Evolutionary conservation across 2,888 invertebrate genomes (phyloP).

Genomic region (Amorpha juglandis): DNA sequence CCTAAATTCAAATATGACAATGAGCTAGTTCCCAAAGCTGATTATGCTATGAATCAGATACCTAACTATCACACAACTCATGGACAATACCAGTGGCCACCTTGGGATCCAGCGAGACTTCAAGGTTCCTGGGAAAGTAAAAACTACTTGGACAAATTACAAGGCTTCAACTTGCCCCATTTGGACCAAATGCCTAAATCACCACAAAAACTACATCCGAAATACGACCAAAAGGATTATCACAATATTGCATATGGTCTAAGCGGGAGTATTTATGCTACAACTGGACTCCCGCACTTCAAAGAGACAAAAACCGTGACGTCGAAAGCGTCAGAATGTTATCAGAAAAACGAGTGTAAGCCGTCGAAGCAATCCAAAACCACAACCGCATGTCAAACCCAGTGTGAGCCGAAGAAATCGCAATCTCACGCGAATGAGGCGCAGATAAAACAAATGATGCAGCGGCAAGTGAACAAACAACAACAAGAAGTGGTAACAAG

Average conservation of each 20-base stretch:
- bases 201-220: constrained; percentile 84
- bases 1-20: constrained; percentile 82
- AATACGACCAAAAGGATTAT: constrained; percentile 78
- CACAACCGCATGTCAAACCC: constrained; percentile 76
- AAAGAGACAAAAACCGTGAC: constrained; percentile 73
- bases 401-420: constrained; percentile 73
- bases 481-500: constrained; percentile 69
- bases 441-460: constrained; percentile 78
- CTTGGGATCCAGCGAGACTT: constrained; percentile 82
- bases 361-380: constrained; percentile 75
- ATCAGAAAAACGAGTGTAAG: constrained; percentile 74
- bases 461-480: constrained; percentile 67
- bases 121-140: constrained; percentile 84
- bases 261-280: constrained; percentile 70
- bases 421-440: constrained; percentile 60
- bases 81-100: constrained; percentile 86
- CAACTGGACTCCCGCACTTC: constrained; percentile 71
- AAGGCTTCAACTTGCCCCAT: constrained; percentile 84
- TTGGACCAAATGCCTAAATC: constrained; percentile 85
- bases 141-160: constrained; percentile 85
- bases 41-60: constrained; percentile 86
- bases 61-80: constrained; percentile 87
- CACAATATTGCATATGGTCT: constrained; percentile 77
- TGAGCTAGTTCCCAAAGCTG: constrained; percentile 83
- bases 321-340: constrained; percentile 68